Base-by-base conservation (phyloP, 2,113 vertebrate species). In the Calidris pugnax region DNA sequence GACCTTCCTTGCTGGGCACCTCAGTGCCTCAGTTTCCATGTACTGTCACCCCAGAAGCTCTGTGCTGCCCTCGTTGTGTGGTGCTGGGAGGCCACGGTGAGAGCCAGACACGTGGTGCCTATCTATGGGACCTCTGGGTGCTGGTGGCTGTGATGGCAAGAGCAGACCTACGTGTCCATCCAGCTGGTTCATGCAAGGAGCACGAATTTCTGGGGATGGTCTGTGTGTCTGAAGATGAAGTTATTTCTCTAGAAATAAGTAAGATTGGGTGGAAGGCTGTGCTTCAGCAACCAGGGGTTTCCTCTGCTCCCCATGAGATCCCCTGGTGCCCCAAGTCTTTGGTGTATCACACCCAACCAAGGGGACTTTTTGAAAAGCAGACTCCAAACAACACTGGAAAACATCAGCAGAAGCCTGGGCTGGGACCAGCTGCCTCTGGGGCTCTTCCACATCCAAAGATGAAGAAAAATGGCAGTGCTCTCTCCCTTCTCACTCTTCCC, bases 31-130 rank as follows among this genome's bases (percentile, higher is more conserved):
- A 3, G 14, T 62, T 84, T 71, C 39, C 21, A 1, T 2, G 5
- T 20, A 6, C 11, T 47, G 63, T 53, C 21, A 33, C 27, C 14
- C 22, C 71, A 59, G 32, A 15, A 30, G 41, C n/a, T 53, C 28
- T 5, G 1, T 10, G 35, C 30, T 51, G 27, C 10, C 48, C 66
- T 24, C 37, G 13, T 30, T 23, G 6, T 11, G 51, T 0, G 0
- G 32, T 51, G 35, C 30, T 2, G 1, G 53, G 71, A 78, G 72
- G 48, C 37, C 66, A 53, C 0, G 11, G 35, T 30, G 60, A 85
- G 41, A 27, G 33, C 17, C 63, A 43, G 56, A 20, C 4, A 0
- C 1, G 3, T 9, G 18, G 27, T 66, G 41, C 2, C 51, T 20
- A 21, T 7, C 37, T 2, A 0, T 51, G 62, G 39, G 55, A 47